A percentile compares a stretch with the other conserved stretches of the same genome.
Conservation (phyloP, 2,797 vertebrate genomes). For the Dicrostonyx torquatus region DNA sequence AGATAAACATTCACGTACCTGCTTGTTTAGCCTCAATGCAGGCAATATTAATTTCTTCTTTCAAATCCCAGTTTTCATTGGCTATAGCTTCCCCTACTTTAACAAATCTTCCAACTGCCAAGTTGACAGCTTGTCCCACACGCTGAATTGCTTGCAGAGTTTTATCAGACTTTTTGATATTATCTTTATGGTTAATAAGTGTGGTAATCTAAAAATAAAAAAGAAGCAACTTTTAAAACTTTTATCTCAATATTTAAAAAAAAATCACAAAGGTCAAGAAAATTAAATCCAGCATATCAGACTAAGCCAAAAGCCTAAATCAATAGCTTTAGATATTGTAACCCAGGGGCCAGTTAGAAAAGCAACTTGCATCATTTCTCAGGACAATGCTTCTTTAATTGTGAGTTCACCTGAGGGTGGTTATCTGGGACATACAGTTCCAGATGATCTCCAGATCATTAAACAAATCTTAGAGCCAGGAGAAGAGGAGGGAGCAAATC, state of each 20-base stretch:
- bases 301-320: neutral
- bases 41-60: slow-evolving; percentile 97
- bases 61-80: slow-evolving; percentile 95
- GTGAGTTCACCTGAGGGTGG: neutral
- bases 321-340: neutral
- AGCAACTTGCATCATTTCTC: slow-evolving; percentile 6
- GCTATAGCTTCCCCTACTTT: slow-evolving; percentile 98
- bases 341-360: neutral
- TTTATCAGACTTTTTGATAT: slow-evolving; percentile 96
- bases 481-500: neutral
- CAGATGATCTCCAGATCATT: neutral
- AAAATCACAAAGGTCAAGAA: slow-evolving; percentile 12
- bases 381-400: slow-evolving; percentile 29
- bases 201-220: slow-evolving; percentile 94
- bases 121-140: slow-evolving; percentile 96
- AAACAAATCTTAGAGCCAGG: slow-evolving; percentile 20
- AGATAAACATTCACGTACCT: slow-evolving; percentile 86
- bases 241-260: neutral
- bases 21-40: slow-evolving; percentile 96
- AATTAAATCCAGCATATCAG: neutral
- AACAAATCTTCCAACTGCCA: slow-evolving; percentile 96
- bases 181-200: slow-evolving; percentile 98
- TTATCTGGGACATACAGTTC: slow-evolving; percentile 11
- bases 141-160: slow-evolving; percentile 95
- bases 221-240: slow-evolving; percentile 70